Evolutionary conservation across 2,888 invertebrate genomes (phyloP).

Genomic region (Oligia latruncula): DNA sequence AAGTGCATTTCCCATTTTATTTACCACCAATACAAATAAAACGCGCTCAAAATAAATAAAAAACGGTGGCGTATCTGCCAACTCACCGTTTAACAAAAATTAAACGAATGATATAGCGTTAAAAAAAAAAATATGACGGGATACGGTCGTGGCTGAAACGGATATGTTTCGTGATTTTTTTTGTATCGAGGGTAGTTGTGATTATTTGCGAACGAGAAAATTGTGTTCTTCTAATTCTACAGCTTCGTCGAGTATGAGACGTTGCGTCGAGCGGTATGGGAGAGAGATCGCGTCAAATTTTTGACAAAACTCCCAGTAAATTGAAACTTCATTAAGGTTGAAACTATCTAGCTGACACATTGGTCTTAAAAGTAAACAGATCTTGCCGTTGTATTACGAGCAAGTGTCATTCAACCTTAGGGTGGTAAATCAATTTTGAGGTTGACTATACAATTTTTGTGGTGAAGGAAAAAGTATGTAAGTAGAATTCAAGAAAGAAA

Average conservation of each 20-base stretch:
- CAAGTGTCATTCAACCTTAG: neutral
- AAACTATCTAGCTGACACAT: neutral
- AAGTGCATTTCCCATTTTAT: slow-evolving; percentile 19
- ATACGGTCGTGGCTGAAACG: neutral
- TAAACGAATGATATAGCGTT: slow-evolving; percentile 30
- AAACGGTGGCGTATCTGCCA: slow-evolving; percentile 27
- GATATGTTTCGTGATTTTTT: slow-evolving; percentile 16
- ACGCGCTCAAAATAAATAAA: slow-evolving; percentile 18
- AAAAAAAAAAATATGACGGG: slow-evolving; percentile 38
- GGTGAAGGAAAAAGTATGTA: neutral
- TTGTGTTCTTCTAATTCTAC: neutral
- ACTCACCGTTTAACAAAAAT: slow-evolving; percentile 42
- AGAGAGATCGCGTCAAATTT: neutral
- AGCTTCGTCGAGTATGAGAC: neutral
- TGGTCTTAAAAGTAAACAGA: neutral
- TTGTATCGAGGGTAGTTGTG: slow-evolving; percentile 1
- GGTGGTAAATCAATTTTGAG: neutral
- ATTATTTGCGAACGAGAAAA: neutral
- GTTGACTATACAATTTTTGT: neutral
- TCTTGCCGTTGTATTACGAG: neutral
- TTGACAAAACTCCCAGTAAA: neutral
- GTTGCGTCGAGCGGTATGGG: neutral
- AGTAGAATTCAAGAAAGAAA: neutral
- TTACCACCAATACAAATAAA: slow-evolving; percentile 31
- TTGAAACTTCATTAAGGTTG: neutral